phyloP scores from a whole-genome alignment of 2,888 invertebrate species.

The Apodemia duryi region DNA sequence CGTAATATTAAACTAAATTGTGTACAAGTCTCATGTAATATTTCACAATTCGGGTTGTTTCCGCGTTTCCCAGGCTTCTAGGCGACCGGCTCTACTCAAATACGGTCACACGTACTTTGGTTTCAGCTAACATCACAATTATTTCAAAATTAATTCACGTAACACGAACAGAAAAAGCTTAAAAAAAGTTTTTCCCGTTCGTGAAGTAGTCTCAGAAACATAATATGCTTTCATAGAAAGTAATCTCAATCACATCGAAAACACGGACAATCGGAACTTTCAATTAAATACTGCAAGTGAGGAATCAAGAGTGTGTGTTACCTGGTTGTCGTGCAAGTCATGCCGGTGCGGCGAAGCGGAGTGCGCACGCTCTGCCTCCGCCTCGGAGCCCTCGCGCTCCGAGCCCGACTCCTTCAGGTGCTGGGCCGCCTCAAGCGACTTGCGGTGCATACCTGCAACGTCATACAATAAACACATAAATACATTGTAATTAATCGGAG shows the following conservation, averaged over 20 bases:
- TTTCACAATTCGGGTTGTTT: constrained; percentile 23
- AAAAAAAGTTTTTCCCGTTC: no score
- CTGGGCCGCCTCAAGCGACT: constrained; percentile 97
- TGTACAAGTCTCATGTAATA: constrained; percentile 42
- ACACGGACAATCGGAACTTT: no score
- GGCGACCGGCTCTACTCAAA: not conserved
- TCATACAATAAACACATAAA: no score
- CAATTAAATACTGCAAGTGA: no score
- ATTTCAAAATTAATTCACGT: constrained; percentile 8
- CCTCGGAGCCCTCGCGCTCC: constrained; percentile 82
- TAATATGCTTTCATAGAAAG: no score
- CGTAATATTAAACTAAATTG: constrained; percentile 34
- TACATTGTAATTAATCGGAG: no score
- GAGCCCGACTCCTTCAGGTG: constrained; percentile 93
- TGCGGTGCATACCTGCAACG: constrained; percentile 96
- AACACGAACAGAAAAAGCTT: no score
- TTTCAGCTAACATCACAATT: not conserved
- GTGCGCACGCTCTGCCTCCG: constrained; percentile 53
- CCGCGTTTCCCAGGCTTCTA: constrained; percentile 19
- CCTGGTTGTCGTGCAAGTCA: no score
- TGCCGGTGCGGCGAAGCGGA: no score
- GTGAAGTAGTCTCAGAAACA: no score
- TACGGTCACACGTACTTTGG: not conserved
- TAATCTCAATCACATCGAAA: no score
- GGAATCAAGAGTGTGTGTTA: no score